Conservation (phyloP, 2,888 invertebrate species). For the Aphodius sticticus region DNA sequence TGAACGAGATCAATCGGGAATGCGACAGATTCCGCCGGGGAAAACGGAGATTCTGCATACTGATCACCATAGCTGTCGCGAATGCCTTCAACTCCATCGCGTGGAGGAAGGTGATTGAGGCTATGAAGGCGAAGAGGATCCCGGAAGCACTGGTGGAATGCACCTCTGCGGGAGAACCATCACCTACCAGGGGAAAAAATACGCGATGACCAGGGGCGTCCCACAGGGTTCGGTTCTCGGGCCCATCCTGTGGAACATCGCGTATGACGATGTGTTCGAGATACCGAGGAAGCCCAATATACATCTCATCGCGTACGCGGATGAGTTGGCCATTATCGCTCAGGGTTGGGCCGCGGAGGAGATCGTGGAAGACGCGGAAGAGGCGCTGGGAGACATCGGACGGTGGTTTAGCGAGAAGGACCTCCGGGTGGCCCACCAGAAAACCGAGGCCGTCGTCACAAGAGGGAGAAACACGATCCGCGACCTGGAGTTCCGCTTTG, state of each 20-base stretch:
- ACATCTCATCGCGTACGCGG: neutral
- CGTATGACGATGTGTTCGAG: neutral
- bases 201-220: slow-evolving; percentile 10
- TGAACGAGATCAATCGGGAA: neutral
- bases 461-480: neutral
- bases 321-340: neutral
- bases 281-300: neutral
- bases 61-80: neutral
- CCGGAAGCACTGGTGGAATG: too few species aligned
- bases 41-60: neutral
- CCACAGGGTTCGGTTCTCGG: neutral
- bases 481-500: neutral
- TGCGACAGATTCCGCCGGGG: neutral
- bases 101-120: neutral
- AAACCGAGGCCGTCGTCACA: neutral
- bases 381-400: neutral
- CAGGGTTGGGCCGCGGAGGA: neutral
- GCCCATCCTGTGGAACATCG: neutral
- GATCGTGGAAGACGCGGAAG: neutral
- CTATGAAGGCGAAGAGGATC: neutral
- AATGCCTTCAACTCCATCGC: neutral
- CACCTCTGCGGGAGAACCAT: neutral
- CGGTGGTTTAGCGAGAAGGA: neutral
- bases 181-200: neutral
- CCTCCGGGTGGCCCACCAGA: neutral